Percentiles rank a stretch among this genome's conserved stretches.
phyloP scores from a whole-genome alignment of 2,797 vertebrate genomes.

The Fratercula arctica region DNA sequence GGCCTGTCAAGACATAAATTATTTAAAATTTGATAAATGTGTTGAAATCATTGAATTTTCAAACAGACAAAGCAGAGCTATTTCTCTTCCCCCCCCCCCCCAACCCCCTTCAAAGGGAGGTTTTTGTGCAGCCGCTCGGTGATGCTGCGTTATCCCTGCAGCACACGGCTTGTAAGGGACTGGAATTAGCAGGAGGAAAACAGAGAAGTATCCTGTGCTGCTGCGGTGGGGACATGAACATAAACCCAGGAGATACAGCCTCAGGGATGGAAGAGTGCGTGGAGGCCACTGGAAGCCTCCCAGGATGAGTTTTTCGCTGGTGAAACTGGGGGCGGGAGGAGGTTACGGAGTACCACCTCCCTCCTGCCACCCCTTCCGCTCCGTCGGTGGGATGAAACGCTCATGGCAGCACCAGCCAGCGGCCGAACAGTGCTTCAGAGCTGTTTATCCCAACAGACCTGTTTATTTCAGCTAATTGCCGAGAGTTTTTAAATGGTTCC shows the following conservation, averaged over 20 bases:
- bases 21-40: constrained; percentile 80
- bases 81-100: constrained; percentile 28
- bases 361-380: background rate
- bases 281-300: background rate
- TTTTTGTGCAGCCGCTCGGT: constrained; percentile 1
- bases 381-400: background rate
- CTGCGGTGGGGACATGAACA: background rate
- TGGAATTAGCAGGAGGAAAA: background rate
- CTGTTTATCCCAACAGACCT: background rate
- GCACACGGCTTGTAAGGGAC: background rate
- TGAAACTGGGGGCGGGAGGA: background rate
- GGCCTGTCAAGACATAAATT: constrained; percentile 78
- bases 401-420: background rate
- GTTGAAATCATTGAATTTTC: constrained; percentile 72
- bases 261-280: background rate
- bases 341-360: background rate
- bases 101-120: background rate
- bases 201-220: background rate
- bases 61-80: constrained; percentile 72
- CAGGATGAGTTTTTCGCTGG: background rate
- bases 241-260: background rate
- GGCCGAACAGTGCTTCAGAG: background rate
- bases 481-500: constrained; percentile 24
- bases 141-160: background rate
- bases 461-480: constrained; percentile 31